phyloP scores from a whole-genome alignment of 2,797 vertebrate genomes.

The Babyrousa celebensis region DNA sequence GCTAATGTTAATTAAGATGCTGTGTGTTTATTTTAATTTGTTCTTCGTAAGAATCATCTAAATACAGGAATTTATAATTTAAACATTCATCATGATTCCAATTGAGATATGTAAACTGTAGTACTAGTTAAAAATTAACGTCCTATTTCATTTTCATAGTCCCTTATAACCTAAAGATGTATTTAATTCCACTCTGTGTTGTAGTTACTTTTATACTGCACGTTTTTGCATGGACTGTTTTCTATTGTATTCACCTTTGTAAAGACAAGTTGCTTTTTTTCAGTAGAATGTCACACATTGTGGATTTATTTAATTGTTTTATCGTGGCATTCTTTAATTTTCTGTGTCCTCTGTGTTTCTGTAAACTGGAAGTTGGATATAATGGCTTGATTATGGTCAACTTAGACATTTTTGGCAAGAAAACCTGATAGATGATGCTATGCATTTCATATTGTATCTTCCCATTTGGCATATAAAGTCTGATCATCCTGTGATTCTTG shows the following conservation, averaged over 20 bases:
- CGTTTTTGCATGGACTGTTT: not conserved
- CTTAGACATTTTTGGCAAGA: conserved; percentile 42
- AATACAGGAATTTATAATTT: conserved; percentile 48
- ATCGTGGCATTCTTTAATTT: not conserved
- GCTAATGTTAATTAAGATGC: conserved; percentile 23
- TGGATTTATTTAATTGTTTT: conserved; percentile 56
- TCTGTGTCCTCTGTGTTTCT: conserved; percentile 8
- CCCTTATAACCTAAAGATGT: conserved; percentile 16
- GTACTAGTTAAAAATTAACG: conserved; percentile 51
- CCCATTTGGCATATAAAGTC: conserved; percentile 15
- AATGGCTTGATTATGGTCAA: not conserved
- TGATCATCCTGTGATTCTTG: not conserved
- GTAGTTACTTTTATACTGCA: not conserved
- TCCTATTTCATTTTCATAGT: conserved; percentile 37
- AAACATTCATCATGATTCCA: conserved; percentile 18
- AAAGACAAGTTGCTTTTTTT: not conserved
- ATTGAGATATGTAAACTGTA: not conserved
- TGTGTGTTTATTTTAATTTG: conserved; percentile 6
- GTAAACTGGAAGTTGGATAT: conserved; percentile 1
- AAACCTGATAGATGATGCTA: not conserved
- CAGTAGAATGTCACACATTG: not conserved
- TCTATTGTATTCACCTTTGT: conserved; percentile 41
- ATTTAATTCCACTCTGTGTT: conserved; percentile 66
- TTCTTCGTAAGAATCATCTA: conserved; percentile 48
- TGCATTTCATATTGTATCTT: not conserved